These are phyloP conservation scores for Sepioteuthis lessoniana DNA, from an alignment of 2,888 invertebrate species.

Conservation along the genomic window DNA sequence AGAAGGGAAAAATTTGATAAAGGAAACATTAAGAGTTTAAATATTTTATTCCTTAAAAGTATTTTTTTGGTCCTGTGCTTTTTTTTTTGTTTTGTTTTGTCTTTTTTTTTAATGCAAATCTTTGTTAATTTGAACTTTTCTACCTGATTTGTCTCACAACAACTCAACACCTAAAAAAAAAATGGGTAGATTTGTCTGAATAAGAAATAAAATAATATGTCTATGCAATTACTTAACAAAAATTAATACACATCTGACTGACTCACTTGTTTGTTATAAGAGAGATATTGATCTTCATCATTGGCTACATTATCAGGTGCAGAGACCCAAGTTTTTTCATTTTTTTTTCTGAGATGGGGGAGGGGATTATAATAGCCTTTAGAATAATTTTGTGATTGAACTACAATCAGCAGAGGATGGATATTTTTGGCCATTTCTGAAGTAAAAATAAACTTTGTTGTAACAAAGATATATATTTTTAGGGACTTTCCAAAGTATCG, in stretches of 20 bases:
- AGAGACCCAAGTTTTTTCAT: not conserved
- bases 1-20: no score
- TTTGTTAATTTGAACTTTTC: no score
- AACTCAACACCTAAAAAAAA: not conserved
- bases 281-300: not conserved
- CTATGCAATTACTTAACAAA: slow-evolving; percentile 34
- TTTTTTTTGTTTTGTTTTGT: no score
- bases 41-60: no score
- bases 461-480: no score
- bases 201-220: not conserved
- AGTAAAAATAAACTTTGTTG: not conserved
- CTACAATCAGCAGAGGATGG: not conserved
- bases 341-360: no score
- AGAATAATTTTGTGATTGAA: not conserved
- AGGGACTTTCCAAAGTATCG: no score
- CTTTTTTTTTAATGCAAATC: no score
- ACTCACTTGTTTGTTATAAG: slow-evolving; percentile 33
- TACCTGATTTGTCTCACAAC: not conserved
- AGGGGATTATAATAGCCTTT: not conserved
- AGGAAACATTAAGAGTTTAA: no score
- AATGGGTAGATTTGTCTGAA: not conserved
- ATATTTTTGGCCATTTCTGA: not conserved
- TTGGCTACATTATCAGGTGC: not conserved
- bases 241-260: slow-evolving; percentile 6
- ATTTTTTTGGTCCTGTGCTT: no score